Conservation (phyloP, 2,113 vertebrate genomes). For the Phodopus roborovskii region DNA sequence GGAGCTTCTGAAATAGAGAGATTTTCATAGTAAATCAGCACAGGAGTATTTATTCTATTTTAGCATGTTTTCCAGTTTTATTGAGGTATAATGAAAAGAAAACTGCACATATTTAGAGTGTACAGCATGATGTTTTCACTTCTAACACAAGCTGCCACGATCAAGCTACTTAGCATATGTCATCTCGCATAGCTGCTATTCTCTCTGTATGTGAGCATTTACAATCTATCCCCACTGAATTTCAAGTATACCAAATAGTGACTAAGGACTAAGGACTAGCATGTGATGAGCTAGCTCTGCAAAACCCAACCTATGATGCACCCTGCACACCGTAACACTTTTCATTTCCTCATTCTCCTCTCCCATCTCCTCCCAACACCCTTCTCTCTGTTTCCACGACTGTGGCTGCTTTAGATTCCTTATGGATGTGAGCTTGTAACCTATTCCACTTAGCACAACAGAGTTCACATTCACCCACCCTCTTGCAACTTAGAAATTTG, state of each 20-base stretch:
- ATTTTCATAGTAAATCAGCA: constrained; percentile 23
- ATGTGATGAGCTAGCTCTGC: not conserved
- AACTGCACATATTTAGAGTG: not conserved
- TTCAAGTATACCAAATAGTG: not conserved
- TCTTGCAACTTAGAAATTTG: not conserved
- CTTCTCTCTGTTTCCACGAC: not conserved
- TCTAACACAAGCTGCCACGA: not conserved
- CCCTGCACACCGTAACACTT: not conserved
- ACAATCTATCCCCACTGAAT: not conserved
- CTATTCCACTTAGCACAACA: not conserved
- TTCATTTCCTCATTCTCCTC: not conserved
- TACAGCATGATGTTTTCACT: not conserved
- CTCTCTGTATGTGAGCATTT: not conserved
- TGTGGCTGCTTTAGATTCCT: not conserved
- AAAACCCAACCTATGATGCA: not conserved
- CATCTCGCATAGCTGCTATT: not conserved
- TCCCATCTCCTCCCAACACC: no score
- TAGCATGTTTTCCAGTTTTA: not conserved
- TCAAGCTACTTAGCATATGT: not conserved
- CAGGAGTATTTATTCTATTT: constrained; percentile 4
- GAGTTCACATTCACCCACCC: not conserved
- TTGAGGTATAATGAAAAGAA: not conserved
- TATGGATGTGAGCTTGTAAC: not conserved
- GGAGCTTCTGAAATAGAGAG: not conserved
- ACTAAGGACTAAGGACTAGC: not conserved